Percentiles rank a stretch among this genome's conserved stretches.
These are phyloP conservation scores for Sinocyclocheilus rhinocerous DNA, from an alignment of 2,113 vertebrate genomes.

Conservation along the genomic window DNA sequence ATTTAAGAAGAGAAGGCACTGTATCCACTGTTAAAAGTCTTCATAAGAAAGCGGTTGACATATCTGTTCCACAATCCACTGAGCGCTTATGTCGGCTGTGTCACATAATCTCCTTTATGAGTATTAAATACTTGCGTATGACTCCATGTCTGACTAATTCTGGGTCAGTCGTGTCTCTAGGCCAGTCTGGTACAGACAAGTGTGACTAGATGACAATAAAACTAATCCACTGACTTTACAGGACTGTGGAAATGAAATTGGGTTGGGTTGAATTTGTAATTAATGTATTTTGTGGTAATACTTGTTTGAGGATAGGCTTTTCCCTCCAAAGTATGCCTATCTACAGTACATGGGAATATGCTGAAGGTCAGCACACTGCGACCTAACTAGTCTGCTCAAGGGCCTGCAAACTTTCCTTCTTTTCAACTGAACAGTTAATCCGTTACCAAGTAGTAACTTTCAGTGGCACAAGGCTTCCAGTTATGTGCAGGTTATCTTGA, in stretches of 20 bases:
- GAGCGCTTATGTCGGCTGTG: slow-evolving; percentile 41
- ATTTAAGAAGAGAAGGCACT: no score
- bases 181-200: slow-evolving; percentile 23
- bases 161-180: background rate
- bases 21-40: background rate
- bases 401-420: background rate
- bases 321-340: background rate
- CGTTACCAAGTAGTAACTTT: background rate
- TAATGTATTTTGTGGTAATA: background rate
- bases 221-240: slow-evolving; percentile 8
- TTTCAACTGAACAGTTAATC: slow-evolving; percentile 17
- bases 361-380: background rate
- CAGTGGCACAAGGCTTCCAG: background rate
- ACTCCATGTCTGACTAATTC: slow-evolving; percentile 20
- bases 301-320: background rate
- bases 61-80: slow-evolving; percentile 15
- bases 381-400: background rate
- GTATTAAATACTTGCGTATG: slow-evolving; percentile 45
- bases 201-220: background rate
- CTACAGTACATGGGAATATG: background rate
- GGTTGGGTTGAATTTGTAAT: background rate
- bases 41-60: background rate
- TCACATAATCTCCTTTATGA: slow-evolving; percentile 48
- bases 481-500: background rate
- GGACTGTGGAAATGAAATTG: background rate